phyloP scores from a whole-genome alignment of 2,888 invertebrate genomes.

The Epinotia brunnichana region DNA sequence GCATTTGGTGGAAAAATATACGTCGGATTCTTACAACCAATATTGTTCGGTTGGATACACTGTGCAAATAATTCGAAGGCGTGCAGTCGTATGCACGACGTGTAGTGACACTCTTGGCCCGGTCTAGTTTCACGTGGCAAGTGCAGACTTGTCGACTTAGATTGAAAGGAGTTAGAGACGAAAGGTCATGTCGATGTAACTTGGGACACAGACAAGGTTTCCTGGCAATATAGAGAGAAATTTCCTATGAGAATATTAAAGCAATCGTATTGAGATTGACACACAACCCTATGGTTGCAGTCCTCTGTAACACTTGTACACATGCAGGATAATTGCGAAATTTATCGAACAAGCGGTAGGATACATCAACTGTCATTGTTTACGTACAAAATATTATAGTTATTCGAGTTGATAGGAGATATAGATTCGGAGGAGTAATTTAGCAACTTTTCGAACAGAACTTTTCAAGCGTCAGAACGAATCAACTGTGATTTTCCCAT shows the following conservation, averaged over 20 bases:
- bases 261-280: not conserved
- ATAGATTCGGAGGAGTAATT: too few relatives aligned
- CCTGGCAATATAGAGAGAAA: slow-evolving; percentile 1
- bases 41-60: slow-evolving; percentile 38
- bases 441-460: too few relatives aligned
- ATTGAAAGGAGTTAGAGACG: slow-evolving; percentile 28
- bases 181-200: slow-evolving; percentile 26
- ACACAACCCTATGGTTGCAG: not conserved
- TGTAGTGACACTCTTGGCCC: slow-evolving; percentile 50
- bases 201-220: slow-evolving; percentile 2
- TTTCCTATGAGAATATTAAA: slow-evolving; percentile 7
- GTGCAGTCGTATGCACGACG: slow-evolving; percentile 30
- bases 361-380: too few relatives aligned
- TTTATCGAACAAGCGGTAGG: too few relatives aligned
- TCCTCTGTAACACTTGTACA: too few relatives aligned
- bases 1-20: slow-evolving; percentile 39
- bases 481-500: too few relatives aligned
- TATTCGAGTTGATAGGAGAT: too few relatives aligned
- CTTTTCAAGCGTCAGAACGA: too few relatives aligned
- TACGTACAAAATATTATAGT: too few relatives aligned
- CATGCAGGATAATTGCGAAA: too few relatives aligned
- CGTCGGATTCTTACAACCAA: slow-evolving; percentile 40
- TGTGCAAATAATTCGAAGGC: slow-evolving; percentile 48
- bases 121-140: slow-evolving; percentile 53
- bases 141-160: slow-evolving; percentile 45